Conservation (phyloP, 2,113 vertebrate species). For the Eurystomus gularis region DNA sequence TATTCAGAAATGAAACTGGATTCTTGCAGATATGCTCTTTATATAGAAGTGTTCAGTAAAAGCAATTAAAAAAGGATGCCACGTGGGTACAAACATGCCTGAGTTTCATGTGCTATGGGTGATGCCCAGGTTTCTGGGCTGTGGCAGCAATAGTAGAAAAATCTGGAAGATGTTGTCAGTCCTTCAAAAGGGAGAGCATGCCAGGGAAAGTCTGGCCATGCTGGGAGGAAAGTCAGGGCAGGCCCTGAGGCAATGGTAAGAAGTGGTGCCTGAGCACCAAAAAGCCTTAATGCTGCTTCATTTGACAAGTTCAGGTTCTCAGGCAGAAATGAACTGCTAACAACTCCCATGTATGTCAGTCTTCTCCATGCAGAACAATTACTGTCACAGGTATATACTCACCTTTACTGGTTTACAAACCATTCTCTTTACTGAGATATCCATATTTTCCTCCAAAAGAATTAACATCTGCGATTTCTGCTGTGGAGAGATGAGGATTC, state of each 20-base stretch:
- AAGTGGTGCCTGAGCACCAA: not conserved
- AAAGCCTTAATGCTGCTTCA: not conserved
- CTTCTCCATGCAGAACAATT: not conserved
- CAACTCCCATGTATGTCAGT: not conserved
- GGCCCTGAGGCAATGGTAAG: not conserved
- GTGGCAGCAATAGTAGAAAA: not conserved
- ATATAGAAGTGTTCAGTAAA: not conserved
- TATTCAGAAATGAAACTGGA: slow-evolving; percentile 33
- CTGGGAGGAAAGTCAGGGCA: not conserved
- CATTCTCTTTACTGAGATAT: not conserved
- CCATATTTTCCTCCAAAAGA: not conserved
- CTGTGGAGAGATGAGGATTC: not conserved
- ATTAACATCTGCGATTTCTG: not conserved
- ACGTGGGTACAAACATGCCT: not conserved
- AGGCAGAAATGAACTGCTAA: not conserved
- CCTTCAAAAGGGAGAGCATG: not conserved
- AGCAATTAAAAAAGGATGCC: not conserved
- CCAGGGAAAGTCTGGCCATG: not conserved
- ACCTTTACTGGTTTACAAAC: not conserved
- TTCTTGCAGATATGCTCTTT: not conserved
- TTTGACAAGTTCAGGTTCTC: not conserved
- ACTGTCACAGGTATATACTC: not conserved
- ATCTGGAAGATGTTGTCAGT: not conserved
- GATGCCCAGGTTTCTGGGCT: not conserved
- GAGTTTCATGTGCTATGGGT: not conserved